Evolutionary conservation across 2,797 vertebrate genomes (phyloP), one percentile per base, ranked within the genome.

Genomic region (Lacerta bilineata): DNA sequence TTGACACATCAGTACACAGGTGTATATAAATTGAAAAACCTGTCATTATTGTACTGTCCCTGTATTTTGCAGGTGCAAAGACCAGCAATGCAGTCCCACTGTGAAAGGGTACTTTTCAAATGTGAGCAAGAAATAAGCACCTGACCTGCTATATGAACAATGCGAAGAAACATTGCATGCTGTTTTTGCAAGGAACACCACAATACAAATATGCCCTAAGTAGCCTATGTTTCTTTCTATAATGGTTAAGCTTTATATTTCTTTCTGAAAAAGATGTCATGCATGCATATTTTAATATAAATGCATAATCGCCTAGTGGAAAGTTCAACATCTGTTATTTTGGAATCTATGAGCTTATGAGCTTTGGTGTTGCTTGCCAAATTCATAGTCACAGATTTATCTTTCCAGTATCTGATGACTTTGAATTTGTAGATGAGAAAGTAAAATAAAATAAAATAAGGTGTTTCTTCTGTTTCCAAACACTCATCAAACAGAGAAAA

Each of bases 381-480:
- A 88, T 50, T 69, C 8, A 43, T 78, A 91, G 50, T 36, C 8
- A 43, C 43, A 66, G 5, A 59, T 8, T 8, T 88, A 84, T 41
- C 85, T 90, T 39, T 8, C 68, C 4, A 46, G 18, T 13, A 81
- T 13, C 41, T 18, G 61, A 0, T 89, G 29, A 83, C 66, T 85
- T 25, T 88, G 1, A 66, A 82, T 41, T 17, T 80, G 15, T 20
- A 36, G 18, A 55, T 59, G 72, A 59, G 1, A 59, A 36, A 4
- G 64, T 25, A 6, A 77, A 50, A 80, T 84, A 27, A 50, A 11
- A 8, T 39, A 43, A 50, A 50, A 50, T 50, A 50, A 50, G 50
- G 11, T 25, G 87, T 77, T 85, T 88, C 84, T 66, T 88, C 4
- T 43, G 72, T 88, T 90, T 46, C 84, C 71, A 33, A 85, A n/a